These are phyloP conservation scores for Melikaiella ostensackeni DNA, from an alignment of 2,888 invertebrate genomes.

Conservation along the genomic window DNA sequence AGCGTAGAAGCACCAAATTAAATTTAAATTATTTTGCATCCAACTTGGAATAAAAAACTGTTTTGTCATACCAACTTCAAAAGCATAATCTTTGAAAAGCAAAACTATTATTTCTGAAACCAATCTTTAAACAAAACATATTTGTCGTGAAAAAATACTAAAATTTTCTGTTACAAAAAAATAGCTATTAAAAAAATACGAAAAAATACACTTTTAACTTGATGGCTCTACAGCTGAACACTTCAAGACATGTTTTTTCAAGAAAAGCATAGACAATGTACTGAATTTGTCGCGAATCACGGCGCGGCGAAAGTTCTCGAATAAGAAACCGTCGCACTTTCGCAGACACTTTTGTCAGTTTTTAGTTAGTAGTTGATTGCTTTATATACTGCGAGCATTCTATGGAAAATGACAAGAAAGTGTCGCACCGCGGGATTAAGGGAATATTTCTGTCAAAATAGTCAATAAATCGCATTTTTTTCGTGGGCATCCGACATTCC, in stretches of 20 bases:
- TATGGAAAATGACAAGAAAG: slow-evolving; percentile 12
- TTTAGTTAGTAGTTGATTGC: slow-evolving; percentile 21
- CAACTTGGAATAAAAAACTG: too few relatives aligned
- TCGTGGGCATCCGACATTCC: slow-evolving; percentile 11
- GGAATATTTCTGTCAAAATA: slow-evolving; percentile 23
- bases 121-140: not conserved
- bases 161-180: not conserved
- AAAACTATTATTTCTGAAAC: not conserved
- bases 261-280: slow-evolving; percentile 1
- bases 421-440: slow-evolving; percentile 1
- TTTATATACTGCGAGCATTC: slow-evolving; percentile 16
- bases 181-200: not conserved
- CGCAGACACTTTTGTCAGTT: slow-evolving; percentile 26
- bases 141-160: not conserved
- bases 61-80: not conserved
- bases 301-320: slow-evolving; percentile 23
- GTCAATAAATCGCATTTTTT: slow-evolving; percentile 22
- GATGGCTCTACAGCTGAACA: not conserved
- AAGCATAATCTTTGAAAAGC: not conserved
- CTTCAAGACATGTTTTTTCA: slow-evolving; percentile 7
- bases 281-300: slow-evolving; percentile 20
- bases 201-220: not conserved
- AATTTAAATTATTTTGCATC: not conserved
- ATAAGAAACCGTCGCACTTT: slow-evolving; percentile 28
- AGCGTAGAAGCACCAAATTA: not conserved